Percentiles rank a stretch among this genome's conserved stretches.
phyloP scores from a whole-genome alignment of 2,797 vertebrate species.

The Champsocephalus esox region DNA sequence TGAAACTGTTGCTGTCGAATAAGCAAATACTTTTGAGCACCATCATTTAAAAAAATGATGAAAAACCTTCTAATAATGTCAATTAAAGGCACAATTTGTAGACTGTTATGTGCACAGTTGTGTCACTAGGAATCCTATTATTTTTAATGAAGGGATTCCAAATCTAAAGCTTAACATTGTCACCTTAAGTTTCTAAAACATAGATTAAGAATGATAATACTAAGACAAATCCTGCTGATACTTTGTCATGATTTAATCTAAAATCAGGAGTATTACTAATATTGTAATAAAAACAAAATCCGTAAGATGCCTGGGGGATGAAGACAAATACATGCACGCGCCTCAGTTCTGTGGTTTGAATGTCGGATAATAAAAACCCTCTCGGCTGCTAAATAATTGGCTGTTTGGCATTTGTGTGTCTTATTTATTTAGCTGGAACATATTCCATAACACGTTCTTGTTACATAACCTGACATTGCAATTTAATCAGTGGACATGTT shows the following conservation, averaged over 20 bases:
- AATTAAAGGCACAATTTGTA: neutral
- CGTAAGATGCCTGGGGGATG: conserved; percentile 35
- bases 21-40: neutral
- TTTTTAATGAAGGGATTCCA: neutral
- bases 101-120: neutral
- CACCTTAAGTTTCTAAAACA: neutral
- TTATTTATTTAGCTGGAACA: conserved; percentile 56
- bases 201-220: neutral
- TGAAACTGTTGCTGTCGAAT: neutral
- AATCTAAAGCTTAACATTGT: neutral
- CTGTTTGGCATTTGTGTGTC: conserved; percentile 76
- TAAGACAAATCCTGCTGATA: neutral
- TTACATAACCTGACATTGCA: conserved; percentile 63
- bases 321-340: conserved; percentile 41
- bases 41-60: conserved; percentile 1
- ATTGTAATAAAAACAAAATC: conserved; percentile 28
- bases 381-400: conserved; percentile 78
- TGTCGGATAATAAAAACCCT: conserved; percentile 64
- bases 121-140: neutral
- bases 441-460: conserved; percentile 51
- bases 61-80: conserved; percentile 3
- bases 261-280: conserved; percentile 3
- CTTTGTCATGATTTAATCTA: conserved; percentile 1
- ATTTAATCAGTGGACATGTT: conserved; percentile 45
- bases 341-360: conserved; percentile 54